Evolutionary conservation across 2,888 invertebrate genomes (phyloP), one percentile per base, ranked within the genome.

Genomic region (Carpatolechia fugitivella): DNA sequence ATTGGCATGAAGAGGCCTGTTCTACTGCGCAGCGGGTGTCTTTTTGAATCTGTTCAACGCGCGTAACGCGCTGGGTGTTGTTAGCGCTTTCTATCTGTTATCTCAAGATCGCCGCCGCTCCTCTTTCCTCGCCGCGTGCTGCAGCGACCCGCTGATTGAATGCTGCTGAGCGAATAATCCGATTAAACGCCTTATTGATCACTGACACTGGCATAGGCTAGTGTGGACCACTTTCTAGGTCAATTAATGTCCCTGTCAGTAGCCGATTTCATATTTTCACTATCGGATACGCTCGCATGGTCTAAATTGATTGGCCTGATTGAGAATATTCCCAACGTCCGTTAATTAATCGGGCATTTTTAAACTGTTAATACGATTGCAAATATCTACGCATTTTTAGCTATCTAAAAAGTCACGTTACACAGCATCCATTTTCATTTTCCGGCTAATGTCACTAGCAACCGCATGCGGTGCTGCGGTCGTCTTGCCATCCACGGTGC

Each of bases 21-120:
- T 44, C 29, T 44, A 30, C 59, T 65, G 66, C 68, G 66, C 61
- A 56, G 44, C 35, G 53, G 35, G 44, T 44, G 55, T 46, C 72
- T 72, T 76, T 74, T 69, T 62, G 63, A 76, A 76, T 75, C 80
- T 79, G 79, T 65, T 77, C 77, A 80, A 70, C 65, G 72, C 77
- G 85, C 86, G 87, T 87, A 87, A 87, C 87, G 76, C 82, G 78
- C 85, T 83, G 79, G 78, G 80, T 78, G 78, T 72, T 75, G 69
- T 79, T 74, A n/a, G 75, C 75, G 78, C 86, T 87, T 87, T 87
- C 86, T 84, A 85, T 77, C 80, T 76, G 76, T 80, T 86, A 85
- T 87, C 85, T 80, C 63, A 64, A 68, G 74, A 86, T 85, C 84
- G 70, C 65, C 62, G 66, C 67, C 74, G 72, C 72, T 77, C 73